These are phyloP conservation scores for Ifrita kowaldi DNA, from an alignment of 2,113 vertebrate genomes.

Conservation along the genomic window DNA sequence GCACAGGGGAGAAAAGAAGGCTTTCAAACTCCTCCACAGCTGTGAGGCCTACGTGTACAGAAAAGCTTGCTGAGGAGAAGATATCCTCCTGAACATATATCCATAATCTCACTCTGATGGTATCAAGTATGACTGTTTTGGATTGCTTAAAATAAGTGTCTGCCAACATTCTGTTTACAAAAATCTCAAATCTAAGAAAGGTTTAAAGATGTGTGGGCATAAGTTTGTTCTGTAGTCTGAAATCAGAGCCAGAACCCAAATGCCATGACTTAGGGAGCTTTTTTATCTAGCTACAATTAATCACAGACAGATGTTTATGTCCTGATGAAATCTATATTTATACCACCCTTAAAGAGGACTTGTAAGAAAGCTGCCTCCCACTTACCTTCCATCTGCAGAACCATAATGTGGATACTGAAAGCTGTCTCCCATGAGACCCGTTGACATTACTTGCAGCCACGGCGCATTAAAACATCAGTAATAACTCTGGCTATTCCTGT, in stretches of 20 bases:
- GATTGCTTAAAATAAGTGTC: not conserved
- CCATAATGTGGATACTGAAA: not conserved
- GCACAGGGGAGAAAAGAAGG: not conserved
- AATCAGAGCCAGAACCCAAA: not conserved
- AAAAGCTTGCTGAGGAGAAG: not conserved
- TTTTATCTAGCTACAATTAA: not conserved
- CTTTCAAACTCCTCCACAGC: not conserved
- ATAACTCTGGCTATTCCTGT: not conserved
- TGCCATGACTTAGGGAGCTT: not conserved
- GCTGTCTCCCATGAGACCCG: not conserved
- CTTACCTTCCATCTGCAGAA: constrained; percentile 20
- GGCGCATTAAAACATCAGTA: not conserved
- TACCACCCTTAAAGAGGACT: not conserved
- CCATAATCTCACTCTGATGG: not conserved
- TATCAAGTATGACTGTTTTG: not conserved
- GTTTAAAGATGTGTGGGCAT: not conserved
- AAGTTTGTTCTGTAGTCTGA: not conserved
- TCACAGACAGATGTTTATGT: not conserved
- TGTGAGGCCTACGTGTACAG: not conserved
- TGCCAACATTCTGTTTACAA: not conserved
- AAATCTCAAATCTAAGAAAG: not conserved
- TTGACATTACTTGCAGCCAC: not conserved
- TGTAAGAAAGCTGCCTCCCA: not conserved
- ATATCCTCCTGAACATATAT: not conserved
- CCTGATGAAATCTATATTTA: constrained; percentile 16